phyloP scores from a whole-genome alignment of 2,888 invertebrate genomes.

The Tiliacea aurago region DNA sequence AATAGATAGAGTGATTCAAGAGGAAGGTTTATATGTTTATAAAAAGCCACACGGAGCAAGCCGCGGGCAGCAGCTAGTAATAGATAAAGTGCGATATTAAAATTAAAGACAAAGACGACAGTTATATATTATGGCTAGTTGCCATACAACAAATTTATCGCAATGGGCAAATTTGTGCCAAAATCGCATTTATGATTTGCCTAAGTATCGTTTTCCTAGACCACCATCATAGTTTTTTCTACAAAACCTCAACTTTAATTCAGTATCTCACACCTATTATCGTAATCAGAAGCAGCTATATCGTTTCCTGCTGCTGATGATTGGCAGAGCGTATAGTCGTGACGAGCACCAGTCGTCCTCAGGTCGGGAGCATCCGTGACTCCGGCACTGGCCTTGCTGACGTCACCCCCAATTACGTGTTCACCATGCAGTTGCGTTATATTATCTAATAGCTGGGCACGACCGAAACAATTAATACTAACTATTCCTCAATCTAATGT shows the following conservation, averaged over 20 bases:
- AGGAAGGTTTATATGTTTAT: too few relatives aligned
- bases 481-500: slow-evolving; percentile 53
- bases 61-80: too few relatives aligned
- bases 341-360: slow-evolving; percentile 82
- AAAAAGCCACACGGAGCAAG: too few relatives aligned
- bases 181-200: slow-evolving; percentile 21
- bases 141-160: neutral
- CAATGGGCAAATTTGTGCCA: slow-evolving; percentile 4
- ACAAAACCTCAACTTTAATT: slow-evolving; percentile 30
- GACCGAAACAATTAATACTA: slow-evolving; percentile 69
- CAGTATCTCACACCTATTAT: slow-evolving; percentile 50
- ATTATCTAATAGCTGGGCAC: slow-evolving; percentile 77
- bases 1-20: too few relatives aligned
- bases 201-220: slow-evolving; percentile 31
- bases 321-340: slow-evolving; percentile 74
- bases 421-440: slow-evolving; percentile 68
- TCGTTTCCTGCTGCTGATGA: slow-evolving; percentile 82
- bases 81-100: neutral
- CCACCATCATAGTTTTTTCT: slow-evolving; percentile 23
- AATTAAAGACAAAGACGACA: neutral
- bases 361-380: slow-evolving; percentile 74
- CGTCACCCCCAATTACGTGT: slow-evolving; percentile 77
- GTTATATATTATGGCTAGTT: neutral
- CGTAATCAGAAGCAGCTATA: slow-evolving; percentile 51
- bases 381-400: slow-evolving; percentile 80